Base-by-base conservation (phyloP, 2,797 vertebrate genomes). In the Alfaro cultratus region DNA sequence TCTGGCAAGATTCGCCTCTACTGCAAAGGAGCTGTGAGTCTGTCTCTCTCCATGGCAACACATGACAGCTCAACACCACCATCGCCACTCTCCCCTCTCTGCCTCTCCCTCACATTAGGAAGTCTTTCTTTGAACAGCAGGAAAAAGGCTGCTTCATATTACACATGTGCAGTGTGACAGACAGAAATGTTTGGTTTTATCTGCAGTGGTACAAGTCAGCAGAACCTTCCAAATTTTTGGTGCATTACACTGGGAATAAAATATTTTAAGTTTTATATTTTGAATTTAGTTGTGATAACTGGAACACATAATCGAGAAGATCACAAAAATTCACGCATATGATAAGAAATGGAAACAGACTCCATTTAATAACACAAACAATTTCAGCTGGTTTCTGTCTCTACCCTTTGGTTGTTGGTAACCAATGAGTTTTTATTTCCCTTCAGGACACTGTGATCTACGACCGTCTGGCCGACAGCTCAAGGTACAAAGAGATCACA, bases 11-110 rank as follows among this genome's bases (percentile, higher is more conserved):
- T 99, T 95, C 97, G 97, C 92, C 97, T 99, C 68, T 99, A 99
- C 96, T 99, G 98, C 97, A 99, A 99, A 97, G 99, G 98, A 95
- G 98, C 98, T 80, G 99, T 99, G 95, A 99, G 99, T 97, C 93
- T 89, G 93, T 95, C 95, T 95, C 84, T 95, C 91, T 86, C 94
- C 93, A 95, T 95, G 92, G 95, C 91, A 95, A 95, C 94, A 55
- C 83, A 76, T 87, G 88, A 85, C 91, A 89, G 89, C 87, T 81
- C 83, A 73, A 90, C 88, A 82, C 77, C 87, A 80, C 79, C 79
- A 82, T 78, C 36, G 15, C 73, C 71, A n/a, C 79, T 82, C 71
- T 71, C 51, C 57, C 73, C 43, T 80, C 80, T 55, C 71, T 74
- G 51, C 84, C 62, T 74, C 77, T 84, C 29, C 16, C 77, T 88